Evolutionary conservation across 2,113 vertebrate genomes (phyloP).

Genomic region (Oplegnathus fasciatus): DNA sequence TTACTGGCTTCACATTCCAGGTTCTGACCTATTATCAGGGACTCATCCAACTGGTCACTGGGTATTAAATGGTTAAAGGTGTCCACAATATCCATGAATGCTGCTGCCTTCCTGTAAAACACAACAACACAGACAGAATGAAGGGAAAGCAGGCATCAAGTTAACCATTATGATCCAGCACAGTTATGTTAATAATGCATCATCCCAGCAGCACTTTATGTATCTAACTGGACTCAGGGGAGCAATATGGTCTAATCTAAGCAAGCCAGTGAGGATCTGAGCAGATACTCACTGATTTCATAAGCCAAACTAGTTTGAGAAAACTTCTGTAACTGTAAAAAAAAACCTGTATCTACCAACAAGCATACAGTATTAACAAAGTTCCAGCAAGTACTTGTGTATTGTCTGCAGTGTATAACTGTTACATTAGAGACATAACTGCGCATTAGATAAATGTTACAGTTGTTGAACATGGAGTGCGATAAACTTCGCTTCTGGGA

Average conservation of each 20-base stretch:
- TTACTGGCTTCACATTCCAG: conserved; percentile 98
- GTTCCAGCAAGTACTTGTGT: not conserved
- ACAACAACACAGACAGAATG: conserved; percentile 42
- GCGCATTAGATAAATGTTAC: not conserved
- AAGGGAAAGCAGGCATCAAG: not conserved
- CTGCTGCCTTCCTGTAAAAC: conserved; percentile 92
- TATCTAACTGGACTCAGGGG: not conserved
- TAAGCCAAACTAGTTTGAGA: not conserved
- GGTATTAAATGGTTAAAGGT: conserved; percentile 99
- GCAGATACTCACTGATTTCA: not conserved
- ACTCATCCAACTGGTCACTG: conserved; percentile 99
- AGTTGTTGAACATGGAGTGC: not conserved
- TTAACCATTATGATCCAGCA: not conserved
- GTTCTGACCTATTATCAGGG: conserved; percentile 94
- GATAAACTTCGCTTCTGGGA: not conserved
- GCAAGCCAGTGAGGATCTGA: not conserved
- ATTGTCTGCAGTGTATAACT: not conserved
- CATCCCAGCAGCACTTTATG: not conserved
- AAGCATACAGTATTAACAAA: not conserved
- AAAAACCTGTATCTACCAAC: no score
- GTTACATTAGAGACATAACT: not conserved
- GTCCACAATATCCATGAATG: conserved; percentile 99
- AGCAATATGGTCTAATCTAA: not conserved
- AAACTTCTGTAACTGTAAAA: not conserved
- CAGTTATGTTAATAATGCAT: not conserved